phyloP scores from a whole-genome alignment of 2,113 vertebrate genomes.

The Carassius auratus region DNA sequence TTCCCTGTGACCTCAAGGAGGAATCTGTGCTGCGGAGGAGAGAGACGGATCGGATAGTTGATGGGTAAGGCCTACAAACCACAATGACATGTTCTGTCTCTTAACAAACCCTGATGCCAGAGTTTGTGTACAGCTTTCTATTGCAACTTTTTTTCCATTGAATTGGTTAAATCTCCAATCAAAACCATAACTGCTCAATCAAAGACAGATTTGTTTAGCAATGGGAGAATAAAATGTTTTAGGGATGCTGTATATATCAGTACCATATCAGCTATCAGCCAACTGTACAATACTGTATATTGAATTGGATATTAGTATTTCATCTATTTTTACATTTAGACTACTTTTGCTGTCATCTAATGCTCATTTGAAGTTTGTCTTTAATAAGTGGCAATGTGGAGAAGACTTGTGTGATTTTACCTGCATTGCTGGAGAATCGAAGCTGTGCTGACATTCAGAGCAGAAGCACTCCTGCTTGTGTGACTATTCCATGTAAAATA shows the following conservation, averaged over 20 bases:
- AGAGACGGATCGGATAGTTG: neutral
- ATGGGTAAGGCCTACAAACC: neutral
- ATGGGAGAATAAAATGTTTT: neutral
- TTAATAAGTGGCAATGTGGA: neutral
- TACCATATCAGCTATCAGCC: neutral
- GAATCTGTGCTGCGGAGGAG: slow-evolving; percentile 52
- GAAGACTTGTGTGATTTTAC: neutral
- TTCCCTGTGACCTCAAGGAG: slow-evolving; percentile 51
- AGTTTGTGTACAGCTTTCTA: neutral
- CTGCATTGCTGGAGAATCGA: neutral
- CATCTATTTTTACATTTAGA: neutral
- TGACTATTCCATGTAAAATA: too few species aligned
- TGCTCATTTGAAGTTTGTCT: neutral
- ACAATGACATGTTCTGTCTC: neutral
- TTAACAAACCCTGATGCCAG: neutral
- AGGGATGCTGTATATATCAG: neutral
- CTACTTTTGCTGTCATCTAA: too few species aligned
- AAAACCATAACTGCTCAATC: neutral
- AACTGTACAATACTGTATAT: neutral
- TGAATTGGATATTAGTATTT: neutral
- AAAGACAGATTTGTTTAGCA: neutral
- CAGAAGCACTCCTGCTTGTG: too few species aligned
- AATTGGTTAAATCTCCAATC: neutral
- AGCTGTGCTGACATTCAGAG: too few species aligned
- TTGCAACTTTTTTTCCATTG: neutral